Percentiles rank a stretch among this genome's conserved stretches.
phyloP scores from a whole-genome alignment of 23 tunicate genomes.

The Halocynthia roretzi region DNA sequence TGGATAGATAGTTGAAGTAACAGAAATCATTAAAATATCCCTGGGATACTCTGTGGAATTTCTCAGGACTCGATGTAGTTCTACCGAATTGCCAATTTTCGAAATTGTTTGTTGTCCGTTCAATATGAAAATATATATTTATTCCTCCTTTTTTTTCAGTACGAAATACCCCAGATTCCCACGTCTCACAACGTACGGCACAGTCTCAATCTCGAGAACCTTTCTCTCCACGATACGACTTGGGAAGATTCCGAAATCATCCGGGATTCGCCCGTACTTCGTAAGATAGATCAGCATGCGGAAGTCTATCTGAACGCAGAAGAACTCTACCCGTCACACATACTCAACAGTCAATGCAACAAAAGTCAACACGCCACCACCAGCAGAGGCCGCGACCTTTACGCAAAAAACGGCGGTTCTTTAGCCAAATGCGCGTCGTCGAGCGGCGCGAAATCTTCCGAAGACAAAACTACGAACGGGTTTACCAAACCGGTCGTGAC shows the following conservation, averaged over 20 bases:
- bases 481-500: constrained; percentile 7
- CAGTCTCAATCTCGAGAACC: constrained; percentile 79
- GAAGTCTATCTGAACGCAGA: constrained; percentile 42
- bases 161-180: constrained; percentile 70
- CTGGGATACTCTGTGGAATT: too few relatives aligned
- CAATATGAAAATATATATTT: not conserved
- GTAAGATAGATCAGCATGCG: not conserved
- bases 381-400: constrained; percentile 1
- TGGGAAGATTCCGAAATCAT: constrained; percentile 23
- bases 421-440: constrained; percentile 1
- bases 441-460: constrained; percentile 7
- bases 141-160: constrained; percentile 27
- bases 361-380: constrained; percentile 8
- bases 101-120: too few relatives aligned
- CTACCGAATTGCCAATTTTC: too few relatives aligned
- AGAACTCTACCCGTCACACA: constrained; percentile 28
- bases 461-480: not conserved
- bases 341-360: constrained; percentile 3
- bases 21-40: too few relatives aligned
- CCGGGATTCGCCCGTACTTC: not conserved
- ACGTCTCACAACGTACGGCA: constrained; percentile 76
- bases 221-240: constrained; percentile 40
- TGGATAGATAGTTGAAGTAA: too few relatives aligned
- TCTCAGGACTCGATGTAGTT: too few relatives aligned
- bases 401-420: not conserved